Base-by-base conservation (phyloP, 2,113 vertebrate genomes). In the human (Homo sapiens) region DNA sequence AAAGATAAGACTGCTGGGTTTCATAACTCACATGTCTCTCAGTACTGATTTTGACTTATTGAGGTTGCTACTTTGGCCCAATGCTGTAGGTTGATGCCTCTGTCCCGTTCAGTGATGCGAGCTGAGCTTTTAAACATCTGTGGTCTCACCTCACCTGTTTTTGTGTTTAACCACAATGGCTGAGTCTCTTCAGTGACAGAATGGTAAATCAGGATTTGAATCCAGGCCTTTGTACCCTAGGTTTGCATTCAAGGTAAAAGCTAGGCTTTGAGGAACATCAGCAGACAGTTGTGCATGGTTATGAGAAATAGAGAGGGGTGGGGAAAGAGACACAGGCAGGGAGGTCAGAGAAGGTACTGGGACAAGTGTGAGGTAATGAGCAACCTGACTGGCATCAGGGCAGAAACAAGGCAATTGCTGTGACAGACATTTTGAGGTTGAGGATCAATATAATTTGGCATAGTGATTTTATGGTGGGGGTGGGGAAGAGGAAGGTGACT, bases 31-130 rank as follows among this genome's bases (percentile, higher is more conserved):
- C 3, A 3, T 11, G 4, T 30, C 82, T 70, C 88, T 32, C 20
- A 1, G 9, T 17, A 13, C 83, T 43, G 50, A 6, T 38, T 59
- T 27, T 11, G 70, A 50, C 61, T 64, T 40, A 1, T 35, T 5
- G 18, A 61, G 45, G 11, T 32, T 25, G 64, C 35, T 25, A 1
- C n/a, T 2, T 17, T 2, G 4, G 17, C 57, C 40, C 2, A 1
- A 5, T 13, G 52, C 35, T 66, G 57, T 11, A 27, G 57, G 18
- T 6, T 8, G 8, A n/a, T 10, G 40, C 45, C 20, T 75, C 32
- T 50, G 68, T 35, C 68, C 27, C 11, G 8, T 20, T 64, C 6
- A 1, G 32, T 4, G 11, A 48, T 27, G 11, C 0, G 22, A 27
- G 12, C 38, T 7, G 93, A 88, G 52, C 38, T 18, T 25, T 38